Base-by-base conservation (phyloP, 1,140 invertebrate genomes). In the Scaptomyza hsui region DNA sequence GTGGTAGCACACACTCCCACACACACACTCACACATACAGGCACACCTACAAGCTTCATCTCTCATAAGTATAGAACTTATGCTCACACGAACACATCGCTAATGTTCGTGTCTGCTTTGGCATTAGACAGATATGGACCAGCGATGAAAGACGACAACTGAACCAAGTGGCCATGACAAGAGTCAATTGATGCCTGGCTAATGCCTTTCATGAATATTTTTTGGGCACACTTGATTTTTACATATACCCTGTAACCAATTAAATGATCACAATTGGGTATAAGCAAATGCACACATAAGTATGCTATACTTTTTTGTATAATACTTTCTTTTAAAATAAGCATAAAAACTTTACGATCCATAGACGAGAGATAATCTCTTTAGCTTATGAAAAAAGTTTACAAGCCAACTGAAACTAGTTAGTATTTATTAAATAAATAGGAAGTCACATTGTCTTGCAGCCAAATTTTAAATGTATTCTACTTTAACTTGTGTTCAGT, bases 131-230 rank as follows among this genome's bases (percentile, higher is more conserved):
- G 45, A 61, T 57, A 56, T 21, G 35, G 13, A 29, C 7, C 56
- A 42, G n/a, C 49, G 16, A 15, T 60, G 26, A 60, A 51, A 52
- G 51, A 35, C 19, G 26, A 52, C 21, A 15, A 56, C 9, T 56
- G 61, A 52, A 55, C 41, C 41, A 53, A 65, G 53, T 64, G 53
- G 69, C 62, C 37, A 63, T 64, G 41, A 71, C 52, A 65, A 55
- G 37, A 72, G 62, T 72, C 69, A 72, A 72, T 72, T 72, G 69
- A 59, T 39, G 47, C 26, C 18, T 37, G 24, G 24, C 35, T 42
- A 39, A 48, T 63, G 37, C 57, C 42, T 69, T 51, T 21, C 19
- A 45, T 35, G 18, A 44, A 52, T 69, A 49, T 60, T 42, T 51
- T 41, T 6, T 29, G 26, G 26, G 18, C 6, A 10, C 5, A 2